Conservation (phyloP, 2,797 vertebrate species). For the Sebastes baramenuke region DNA sequence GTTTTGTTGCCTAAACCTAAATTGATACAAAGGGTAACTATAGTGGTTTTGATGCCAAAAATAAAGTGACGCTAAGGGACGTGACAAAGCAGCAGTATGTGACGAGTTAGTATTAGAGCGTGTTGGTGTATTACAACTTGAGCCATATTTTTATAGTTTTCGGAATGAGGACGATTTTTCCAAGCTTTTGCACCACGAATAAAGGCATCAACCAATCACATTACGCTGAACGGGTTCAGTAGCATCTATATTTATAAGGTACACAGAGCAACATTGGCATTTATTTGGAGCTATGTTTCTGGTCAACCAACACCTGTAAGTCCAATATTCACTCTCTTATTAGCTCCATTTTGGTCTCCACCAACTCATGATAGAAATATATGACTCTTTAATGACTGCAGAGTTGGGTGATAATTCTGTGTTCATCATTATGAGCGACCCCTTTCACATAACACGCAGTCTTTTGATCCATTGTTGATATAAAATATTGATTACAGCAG, state of each 20-base stretch:
- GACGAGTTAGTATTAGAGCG: too few relatives aligned
- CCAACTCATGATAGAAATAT: background rate
- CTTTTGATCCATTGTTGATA: background rate
- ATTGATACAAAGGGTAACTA: too few relatives aligned
- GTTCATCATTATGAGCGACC: background rate
- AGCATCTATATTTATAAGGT: too few relatives aligned
- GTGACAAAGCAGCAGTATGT: too few relatives aligned
- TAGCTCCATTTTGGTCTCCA: background rate
- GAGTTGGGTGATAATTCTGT: background rate
- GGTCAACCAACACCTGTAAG: background rate
- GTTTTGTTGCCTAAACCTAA: too few relatives aligned
- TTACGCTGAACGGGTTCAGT: too few relatives aligned
- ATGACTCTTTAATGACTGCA: too few relatives aligned
- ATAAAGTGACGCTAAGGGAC: too few relatives aligned
- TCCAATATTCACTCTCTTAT: background rate
- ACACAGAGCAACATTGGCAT: too few relatives aligned
- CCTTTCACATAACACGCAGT: background rate
- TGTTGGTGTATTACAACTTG: background rate
- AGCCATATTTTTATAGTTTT: background rate
- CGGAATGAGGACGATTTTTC: too few relatives aligned
- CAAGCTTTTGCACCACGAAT: fast-evolving
- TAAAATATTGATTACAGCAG: conserved; percentile 7
- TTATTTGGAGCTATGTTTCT: background rate
- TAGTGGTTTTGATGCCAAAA: too few relatives aligned
- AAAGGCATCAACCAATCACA: too few relatives aligned